Evolutionary conservation across 2,888 invertebrate genomes (phyloP), one percentile per base, ranked within the genome.

Genomic region (Sipha maydis): DNA sequence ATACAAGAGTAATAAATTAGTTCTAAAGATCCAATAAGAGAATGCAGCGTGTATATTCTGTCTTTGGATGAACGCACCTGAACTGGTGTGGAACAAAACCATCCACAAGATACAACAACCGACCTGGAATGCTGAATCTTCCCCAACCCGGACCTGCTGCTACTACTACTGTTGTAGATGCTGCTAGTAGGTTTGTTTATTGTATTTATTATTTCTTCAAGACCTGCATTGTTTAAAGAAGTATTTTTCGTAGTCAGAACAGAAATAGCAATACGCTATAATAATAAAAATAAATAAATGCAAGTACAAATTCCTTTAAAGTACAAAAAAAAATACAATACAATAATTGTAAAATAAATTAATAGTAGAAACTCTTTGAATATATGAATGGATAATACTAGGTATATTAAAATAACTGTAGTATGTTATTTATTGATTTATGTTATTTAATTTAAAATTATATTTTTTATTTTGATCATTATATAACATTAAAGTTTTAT

Each of bases 71-170:
- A 88, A 80, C 80, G 80, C 88, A 82, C 73, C 88, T 80, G 80
- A 88, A 88, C 88, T 82, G 88, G 88, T 82, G 88, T 82, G 80
- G 61, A 88, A 88, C 80, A 88, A 88, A 88, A 88, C 88, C 82
- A 82, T 88, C 80, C 88, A 82, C 80, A 48, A 75, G 79, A 85
- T 82, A 88, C 88, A 88, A 82, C 88, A 82, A 88, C 88, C 88
- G 75, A 80, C 88, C 80, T 88, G 88, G 88, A 88, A 88, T 88
- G 88, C 88, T 82, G 88, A 88, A 88, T 88, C 88, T 88, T 88
- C 88, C 82, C 80, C 88, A 88, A 80, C 80, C 88, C 88, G 88
- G 54, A 88, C 88, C 88, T 48, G 88, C 75, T 82, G 31, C 61
- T n/a, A n/a, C 82, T 28, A 80, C 86, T 86, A 82, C 88, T 75